A percentile compares a stretch with the other conserved stretches of the same genome.
phyloP scores from a whole-genome alignment of 2,797 vertebrate genomes.

The Schizopygopsis malacanthus region DNA sequence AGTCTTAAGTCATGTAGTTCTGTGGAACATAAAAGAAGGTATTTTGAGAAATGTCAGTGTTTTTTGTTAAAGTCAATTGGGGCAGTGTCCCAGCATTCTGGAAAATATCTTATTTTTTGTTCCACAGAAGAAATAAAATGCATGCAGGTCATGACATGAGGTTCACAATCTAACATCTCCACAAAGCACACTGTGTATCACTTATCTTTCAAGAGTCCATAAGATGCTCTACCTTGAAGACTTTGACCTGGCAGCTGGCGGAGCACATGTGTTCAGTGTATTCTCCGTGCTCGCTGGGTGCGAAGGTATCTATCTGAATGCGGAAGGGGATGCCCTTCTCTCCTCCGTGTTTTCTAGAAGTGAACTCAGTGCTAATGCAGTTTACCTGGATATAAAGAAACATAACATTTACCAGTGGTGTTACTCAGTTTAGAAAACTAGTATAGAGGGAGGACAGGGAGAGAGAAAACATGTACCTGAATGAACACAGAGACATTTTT shows the following conservation, averaged over 20 bases:
- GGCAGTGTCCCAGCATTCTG: background rate
- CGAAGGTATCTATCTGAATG: slow-evolving; percentile 93
- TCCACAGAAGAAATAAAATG: background rate
- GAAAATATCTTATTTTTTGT: background rate
- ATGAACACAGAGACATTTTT: slow-evolving; percentile 90
- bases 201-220: background rate
- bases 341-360: slow-evolving; percentile 92
- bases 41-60: background rate
- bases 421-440: background rate
- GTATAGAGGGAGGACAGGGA: background rate
- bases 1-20: too few species aligned
- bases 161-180: background rate
- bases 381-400: slow-evolving; percentile 83
- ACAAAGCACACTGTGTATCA: background rate
- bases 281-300: slow-evolving; percentile 85
- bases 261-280: slow-evolving; percentile 91
- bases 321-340: slow-evolving; percentile 95
- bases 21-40: background rate
- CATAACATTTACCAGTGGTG: background rate
- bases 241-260: slow-evolving; percentile 96
- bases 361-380: slow-evolving; percentile 97
- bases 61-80: background rate
- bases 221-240: slow-evolving; percentile 87
- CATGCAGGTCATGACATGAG: background rate
- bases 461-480: slow-evolving; percentile 78